Conservation (phyloP, 2,113 vertebrate species). For the Xenopus borealis region DNA sequence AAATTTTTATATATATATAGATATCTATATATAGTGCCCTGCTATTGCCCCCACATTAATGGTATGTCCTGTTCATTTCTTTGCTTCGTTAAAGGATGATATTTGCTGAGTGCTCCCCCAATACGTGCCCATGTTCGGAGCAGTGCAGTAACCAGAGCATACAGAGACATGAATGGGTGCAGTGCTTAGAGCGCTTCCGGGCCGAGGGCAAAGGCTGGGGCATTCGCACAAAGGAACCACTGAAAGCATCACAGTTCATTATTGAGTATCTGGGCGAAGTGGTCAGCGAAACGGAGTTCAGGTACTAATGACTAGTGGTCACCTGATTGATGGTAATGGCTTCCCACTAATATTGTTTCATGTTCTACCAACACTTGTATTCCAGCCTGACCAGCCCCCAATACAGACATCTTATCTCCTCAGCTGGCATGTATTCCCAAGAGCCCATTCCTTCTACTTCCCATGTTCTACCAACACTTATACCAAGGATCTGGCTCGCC, state of each 20-base stretch:
- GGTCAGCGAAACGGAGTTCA: slow-evolving; percentile 96
- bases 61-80: neutral
- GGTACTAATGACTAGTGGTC: slow-evolving; percentile 59
- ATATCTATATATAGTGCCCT: no score
- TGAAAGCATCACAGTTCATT: slow-evolving; percentile 93
- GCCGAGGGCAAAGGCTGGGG: slow-evolving; percentile 97
- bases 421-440: no score
- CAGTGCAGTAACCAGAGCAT: slow-evolving; percentile 93
- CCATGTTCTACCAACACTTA: no score
- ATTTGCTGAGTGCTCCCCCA: slow-evolving; percentile 92
- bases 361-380: no score
- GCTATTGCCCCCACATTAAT: no score
- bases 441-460: no score
- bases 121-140: slow-evolving; percentile 87
- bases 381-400: no score
- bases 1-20: no score
- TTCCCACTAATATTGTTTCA: no score
- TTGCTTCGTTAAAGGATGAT: slow-evolving; percentile 79
- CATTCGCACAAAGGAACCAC: slow-evolving; percentile 91
- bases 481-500: no score
- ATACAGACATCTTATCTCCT: no score
- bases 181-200: slow-evolving; percentile 93
- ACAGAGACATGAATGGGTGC: slow-evolving; percentile 96
- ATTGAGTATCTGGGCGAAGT: slow-evolving; percentile 97
- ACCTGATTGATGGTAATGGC: no score